Percentiles rank a stretch among this genome's conserved stretches.
Evolutionary conservation across 2,113 vertebrate genomes (phyloP).

Genomic region (cattle (Bos taurus)): DNA sequence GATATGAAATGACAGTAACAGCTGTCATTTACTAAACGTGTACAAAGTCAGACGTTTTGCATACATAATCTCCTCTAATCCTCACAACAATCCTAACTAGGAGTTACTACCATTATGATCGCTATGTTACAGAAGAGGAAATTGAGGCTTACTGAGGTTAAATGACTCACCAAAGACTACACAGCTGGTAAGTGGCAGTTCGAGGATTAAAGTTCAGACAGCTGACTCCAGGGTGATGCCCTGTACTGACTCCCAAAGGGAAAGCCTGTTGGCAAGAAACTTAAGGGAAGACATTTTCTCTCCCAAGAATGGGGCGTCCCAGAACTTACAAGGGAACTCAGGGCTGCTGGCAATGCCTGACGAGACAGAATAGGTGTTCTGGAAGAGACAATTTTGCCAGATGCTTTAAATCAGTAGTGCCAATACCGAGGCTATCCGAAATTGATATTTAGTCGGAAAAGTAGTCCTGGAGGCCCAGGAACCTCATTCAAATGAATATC

Average conservation of each 20-base stretch:
- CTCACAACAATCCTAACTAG: neutral
- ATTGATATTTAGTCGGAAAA: neutral
- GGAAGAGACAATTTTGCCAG: neutral
- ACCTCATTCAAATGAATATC: neutral
- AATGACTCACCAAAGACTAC: neutral
- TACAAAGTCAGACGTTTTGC: neutral
- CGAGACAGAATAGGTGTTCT: neutral
- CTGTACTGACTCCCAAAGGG: neutral
- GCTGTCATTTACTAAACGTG: neutral
- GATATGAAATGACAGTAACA: neutral
- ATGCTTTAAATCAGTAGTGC: neutral
- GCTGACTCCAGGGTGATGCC: neutral
- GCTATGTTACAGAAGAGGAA: neutral
- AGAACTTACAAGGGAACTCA: neutral
- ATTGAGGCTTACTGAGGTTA: neutral
- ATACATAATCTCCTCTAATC: conserved; percentile 13
- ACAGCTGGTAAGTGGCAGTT: neutral
- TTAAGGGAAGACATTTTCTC: neutral
- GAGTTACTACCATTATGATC: neutral
- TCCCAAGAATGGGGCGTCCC: neutral
- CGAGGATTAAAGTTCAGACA: neutral
- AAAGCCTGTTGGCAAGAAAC: neutral
- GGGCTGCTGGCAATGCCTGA: neutral
- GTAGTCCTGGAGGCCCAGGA: neutral
- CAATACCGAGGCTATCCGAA: neutral